Base-by-base conservation (phyloP, 1,140 invertebrate genomes). In the Platyscapa corneri region DNA sequence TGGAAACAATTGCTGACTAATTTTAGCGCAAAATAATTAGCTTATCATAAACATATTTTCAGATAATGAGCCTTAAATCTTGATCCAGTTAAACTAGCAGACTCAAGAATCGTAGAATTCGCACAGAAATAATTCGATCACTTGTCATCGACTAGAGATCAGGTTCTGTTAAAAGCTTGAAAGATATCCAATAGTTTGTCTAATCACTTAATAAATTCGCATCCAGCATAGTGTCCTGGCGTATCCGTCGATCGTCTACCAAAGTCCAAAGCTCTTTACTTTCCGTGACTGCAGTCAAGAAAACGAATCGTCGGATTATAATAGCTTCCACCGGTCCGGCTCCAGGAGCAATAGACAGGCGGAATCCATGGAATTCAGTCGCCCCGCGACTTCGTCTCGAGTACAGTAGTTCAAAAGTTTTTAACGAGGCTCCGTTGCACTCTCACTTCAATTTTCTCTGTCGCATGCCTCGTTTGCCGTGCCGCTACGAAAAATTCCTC, bases 251-350 rank as follows among this genome's bases (percentile, higher is more conserved):
- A 72, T 81, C 65, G 72, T 72, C 32, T 27, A n/a, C 8, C 5
- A 42, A 74, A 42, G 34, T 37, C 53, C 34, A 30, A 53, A 18
- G 32, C 76, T 64, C 34, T 30, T 16, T 10, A 0, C 76, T 78
- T 60, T 78, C 53, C 0, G 2, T 34, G 56, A 65, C 0, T 49
- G 56, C 34, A 77, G 60, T 53, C 37, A 78, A 78, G 82, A 70
- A 78, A 78, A 78, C 75, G 56, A 60, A 75, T 83, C 39, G 34
- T 32, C 74, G 56, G 67, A 84, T 84, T 84, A 84, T 78, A 84
- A 84, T 78, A 78, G 65, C 49, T 83, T 30, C 74, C 8, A 60
- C 23, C 70, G 34, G 82, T 34, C 30, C 32, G 20, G 64, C 20
- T 74, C 20, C 6, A 20, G 12, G 67, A 75, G 42, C 12, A 16